A percentile compares a stretch with the other conserved stretches of the same genome.
Evolutionary conservation across 2,113 vertebrate genomes (phyloP).

Genomic region (Galbula dea): DNA sequence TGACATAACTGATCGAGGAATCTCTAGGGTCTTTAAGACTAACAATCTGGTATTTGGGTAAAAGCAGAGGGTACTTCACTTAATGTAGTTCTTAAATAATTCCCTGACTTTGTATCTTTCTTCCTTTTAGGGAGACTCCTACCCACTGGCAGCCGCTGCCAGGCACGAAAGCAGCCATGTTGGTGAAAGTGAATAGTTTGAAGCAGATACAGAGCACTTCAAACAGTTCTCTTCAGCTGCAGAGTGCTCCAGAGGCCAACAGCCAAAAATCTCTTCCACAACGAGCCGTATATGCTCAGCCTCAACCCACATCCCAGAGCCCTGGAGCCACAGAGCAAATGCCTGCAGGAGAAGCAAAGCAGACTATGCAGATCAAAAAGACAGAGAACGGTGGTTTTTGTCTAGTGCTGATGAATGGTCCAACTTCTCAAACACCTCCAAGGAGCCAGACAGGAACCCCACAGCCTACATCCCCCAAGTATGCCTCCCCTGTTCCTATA

Average conservation of each 20-base stretch:
- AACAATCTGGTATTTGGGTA: background rate
- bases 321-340: conserved; percentile 67
- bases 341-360: conserved; percentile 68
- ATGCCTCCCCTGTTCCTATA: conserved; percentile 77
- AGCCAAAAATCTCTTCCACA: conserved; percentile 61
- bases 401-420: conserved; percentile 72
- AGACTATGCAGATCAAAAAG: conserved; percentile 84
- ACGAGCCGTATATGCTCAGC: conserved; percentile 58
- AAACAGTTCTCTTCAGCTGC: conserved; percentile 46
- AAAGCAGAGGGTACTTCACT: background rate
- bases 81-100: background rate
- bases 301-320: conserved; percentile 66
- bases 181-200: conserved; percentile 87
- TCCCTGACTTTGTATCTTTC: background rate
- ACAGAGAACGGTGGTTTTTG: conserved; percentile 85
- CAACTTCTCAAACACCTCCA: conserved; percentile 70
- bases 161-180: conserved; percentile 85
- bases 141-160: conserved; percentile 84
- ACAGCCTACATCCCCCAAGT: conserved; percentile 78
- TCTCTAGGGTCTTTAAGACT: background rate
- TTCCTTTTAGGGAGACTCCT: conserved; percentile 70
- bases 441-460: conserved; percentile 74
- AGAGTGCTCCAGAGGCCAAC: conserved; percentile 42
- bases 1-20: background rate
- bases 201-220: conserved; percentile 66